Percentiles rank a stretch among this genome's conserved stretches.
phyloP scores from a whole-genome alignment of 2,113 vertebrate genomes.

The Pavo muticus region DNA sequence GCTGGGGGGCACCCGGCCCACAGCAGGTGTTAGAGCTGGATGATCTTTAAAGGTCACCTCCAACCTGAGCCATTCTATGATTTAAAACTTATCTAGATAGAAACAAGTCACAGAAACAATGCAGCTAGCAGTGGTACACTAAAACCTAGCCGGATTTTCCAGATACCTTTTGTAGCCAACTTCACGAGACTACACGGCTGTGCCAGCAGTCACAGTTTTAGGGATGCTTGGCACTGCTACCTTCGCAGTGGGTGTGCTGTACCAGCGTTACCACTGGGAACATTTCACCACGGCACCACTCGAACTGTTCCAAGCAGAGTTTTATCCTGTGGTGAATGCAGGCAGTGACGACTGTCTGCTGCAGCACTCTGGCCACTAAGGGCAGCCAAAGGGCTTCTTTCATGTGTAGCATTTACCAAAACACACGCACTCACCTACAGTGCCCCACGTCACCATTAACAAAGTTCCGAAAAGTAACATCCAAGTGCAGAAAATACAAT shows the following conservation, averaged over 20 bases:
- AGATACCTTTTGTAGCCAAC: neutral
- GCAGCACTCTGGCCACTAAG: neutral
- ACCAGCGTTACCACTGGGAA: neutral
- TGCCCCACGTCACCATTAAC: rapidly evolving
- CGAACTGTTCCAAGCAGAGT: neutral
- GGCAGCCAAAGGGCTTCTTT: neutral
- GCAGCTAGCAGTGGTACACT: rapidly evolving
- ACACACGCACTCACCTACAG: neutral
- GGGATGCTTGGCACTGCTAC: neutral
- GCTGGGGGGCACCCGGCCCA: too few species aligned
- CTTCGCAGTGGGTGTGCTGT: neutral
- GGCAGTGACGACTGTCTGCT: rapidly evolving
- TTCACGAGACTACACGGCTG: rapidly evolving
- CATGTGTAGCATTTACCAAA: neutral
- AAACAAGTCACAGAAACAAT: neutral
- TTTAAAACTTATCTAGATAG: neutral
- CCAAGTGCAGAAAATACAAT: neutral
- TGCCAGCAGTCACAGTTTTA: neutral
- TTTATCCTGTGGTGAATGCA: rapidly evolving
- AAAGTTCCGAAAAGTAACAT: neutral
- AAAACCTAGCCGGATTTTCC: neutral
- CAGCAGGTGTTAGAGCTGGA: too few species aligned
- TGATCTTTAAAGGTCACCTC: too few species aligned
- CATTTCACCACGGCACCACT: rapidly evolving
- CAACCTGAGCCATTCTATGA: too few species aligned